These are phyloP conservation scores for Pachyseris speciosa DNA, from an alignment of 64 coral and sea anemone genomes.

Conservation along the genomic window DNA sequence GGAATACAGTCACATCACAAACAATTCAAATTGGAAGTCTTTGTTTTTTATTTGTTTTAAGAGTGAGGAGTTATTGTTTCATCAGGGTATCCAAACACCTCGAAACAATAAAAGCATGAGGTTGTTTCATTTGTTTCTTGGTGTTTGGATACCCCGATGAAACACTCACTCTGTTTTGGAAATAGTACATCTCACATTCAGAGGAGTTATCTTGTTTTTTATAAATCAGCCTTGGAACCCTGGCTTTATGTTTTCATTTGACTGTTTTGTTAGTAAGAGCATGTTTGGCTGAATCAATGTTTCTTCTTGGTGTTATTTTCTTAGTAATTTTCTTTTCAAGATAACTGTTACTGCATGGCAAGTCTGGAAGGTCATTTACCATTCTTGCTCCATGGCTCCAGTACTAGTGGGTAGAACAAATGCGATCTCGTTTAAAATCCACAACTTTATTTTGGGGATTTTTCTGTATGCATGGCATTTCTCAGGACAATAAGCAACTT, in stretches of 20 bases:
- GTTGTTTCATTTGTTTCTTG: too few species aligned
- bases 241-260: neutral
- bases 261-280: neutral
- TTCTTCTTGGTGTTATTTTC: neutral
- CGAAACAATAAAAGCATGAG: too few species aligned
- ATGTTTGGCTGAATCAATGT: neutral
- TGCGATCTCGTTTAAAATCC: neutral
- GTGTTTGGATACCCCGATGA: too few species aligned
- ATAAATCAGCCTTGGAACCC: neutral
- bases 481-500: neutral
- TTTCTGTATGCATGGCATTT: constrained; percentile 5
- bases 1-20: too few species aligned
- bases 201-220: neutral
- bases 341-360: neutral
- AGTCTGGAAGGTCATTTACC: constrained; percentile 1
- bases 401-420: constrained; percentile 1
- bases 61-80: too few species aligned
- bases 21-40: too few species aligned
- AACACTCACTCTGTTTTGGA: too few species aligned
- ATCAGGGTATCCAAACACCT: too few species aligned
- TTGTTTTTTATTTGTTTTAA: too few species aligned
- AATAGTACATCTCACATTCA: neutral
- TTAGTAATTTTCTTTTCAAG: neutral
- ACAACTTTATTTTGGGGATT: neutral
- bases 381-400: neutral